Base-by-base conservation (phyloP, 35 echinoderm and acorn worm species). In the Lytechinus pictus region DNA sequence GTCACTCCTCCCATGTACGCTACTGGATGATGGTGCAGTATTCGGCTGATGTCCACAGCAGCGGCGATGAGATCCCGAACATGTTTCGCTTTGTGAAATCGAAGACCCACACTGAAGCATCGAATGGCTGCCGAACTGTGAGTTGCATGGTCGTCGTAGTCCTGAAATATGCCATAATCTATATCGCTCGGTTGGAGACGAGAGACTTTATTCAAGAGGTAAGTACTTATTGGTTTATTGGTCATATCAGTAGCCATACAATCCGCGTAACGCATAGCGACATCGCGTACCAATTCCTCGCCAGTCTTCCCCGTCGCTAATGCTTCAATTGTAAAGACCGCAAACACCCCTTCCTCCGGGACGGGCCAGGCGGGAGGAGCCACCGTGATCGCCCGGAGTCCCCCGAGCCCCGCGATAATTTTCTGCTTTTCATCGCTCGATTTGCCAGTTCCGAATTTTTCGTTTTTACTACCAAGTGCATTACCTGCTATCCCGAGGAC, bases 1-100 rank as follows among this genome's bases (percentile, higher is more conserved):
- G 98, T 97, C 0, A 99, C 88, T 53, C 96, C 97, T 24, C 98
- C 98, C 8, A 99, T 95, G 66, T 97, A 99, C 2, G 96, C 96
- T 52, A 95, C 94, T 24, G 98, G 98, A 72, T 99, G 95, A 56
- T 99, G 97, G 66, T 99, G 98, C 21, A 96, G 96, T 71, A 99
- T 97, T 28, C 98, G 88, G 28, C 95, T 95, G 94, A 96, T 97
- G 94, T 99, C 98, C 55, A 99, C 94, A 9, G 97, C 79, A 16
- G 97, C 60, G 14, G 96, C 95, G 54, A 99, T 93, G 27, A 99
- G 94, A 24, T 96, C 95, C 52, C 94, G 94, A 6, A 99, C 56
- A 28, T 99, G 96, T 55, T 96, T 97, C 6, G 97, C 96, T 92
- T 99, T 99, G 54, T 96, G 95, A 94, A 94, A 99, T 89, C 97